These are phyloP conservation scores for Sesia bembeciformis DNA, from an alignment of 2,888 invertebrate species.

Conservation along the genomic window DNA sequence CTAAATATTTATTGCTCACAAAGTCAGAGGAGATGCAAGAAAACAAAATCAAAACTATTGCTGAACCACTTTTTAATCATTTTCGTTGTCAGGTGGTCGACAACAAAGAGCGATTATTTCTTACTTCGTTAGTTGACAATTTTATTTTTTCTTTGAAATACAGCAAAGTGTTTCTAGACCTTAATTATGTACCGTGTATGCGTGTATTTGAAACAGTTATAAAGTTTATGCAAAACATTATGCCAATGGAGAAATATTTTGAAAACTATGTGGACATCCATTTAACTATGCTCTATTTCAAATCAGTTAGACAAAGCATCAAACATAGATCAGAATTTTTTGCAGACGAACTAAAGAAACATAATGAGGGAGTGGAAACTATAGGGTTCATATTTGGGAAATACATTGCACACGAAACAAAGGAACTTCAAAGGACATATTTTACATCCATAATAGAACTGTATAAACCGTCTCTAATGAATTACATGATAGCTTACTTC, in stretches of 20 bases:
- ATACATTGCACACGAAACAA: conserved; percentile 27
- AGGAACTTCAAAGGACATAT: conserved; percentile 22
- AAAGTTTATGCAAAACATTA: conserved; percentile 20
- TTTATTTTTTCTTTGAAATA: conserved; percentile 26
- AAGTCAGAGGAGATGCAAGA: conserved; percentile 20
- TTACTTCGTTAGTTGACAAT: conserved; percentile 3
- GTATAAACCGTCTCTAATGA: conserved; percentile 17
- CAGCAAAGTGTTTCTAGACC: conserved; percentile 27
- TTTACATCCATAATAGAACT: conserved; percentile 31
- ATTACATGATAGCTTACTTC: conserved; percentile 17
- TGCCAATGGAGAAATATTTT: conserved; percentile 32
- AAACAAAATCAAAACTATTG: conserved; percentile 20
- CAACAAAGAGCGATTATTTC: neutral
- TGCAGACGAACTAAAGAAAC: conserved; percentile 15
- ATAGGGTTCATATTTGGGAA: conserved; percentile 34
- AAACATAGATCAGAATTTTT: conserved; percentile 27
- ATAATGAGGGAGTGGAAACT: conserved; percentile 20
- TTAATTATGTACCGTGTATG: conserved; percentile 24
- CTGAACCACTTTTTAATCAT: conserved; percentile 22
- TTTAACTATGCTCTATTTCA: conserved; percentile 38
- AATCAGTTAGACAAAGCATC: conserved; percentile 27
- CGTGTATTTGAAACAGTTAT: conserved; percentile 29
- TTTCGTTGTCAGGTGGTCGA: conserved; percentile 8
- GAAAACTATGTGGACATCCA: conserved; percentile 25
- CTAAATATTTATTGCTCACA: conserved; percentile 31